A percentile compares a stretch with the other conserved stretches of the same genome.
Conservation (phyloP, 2,888 invertebrate species). For the Ichneumoninae sp. region DNA sequence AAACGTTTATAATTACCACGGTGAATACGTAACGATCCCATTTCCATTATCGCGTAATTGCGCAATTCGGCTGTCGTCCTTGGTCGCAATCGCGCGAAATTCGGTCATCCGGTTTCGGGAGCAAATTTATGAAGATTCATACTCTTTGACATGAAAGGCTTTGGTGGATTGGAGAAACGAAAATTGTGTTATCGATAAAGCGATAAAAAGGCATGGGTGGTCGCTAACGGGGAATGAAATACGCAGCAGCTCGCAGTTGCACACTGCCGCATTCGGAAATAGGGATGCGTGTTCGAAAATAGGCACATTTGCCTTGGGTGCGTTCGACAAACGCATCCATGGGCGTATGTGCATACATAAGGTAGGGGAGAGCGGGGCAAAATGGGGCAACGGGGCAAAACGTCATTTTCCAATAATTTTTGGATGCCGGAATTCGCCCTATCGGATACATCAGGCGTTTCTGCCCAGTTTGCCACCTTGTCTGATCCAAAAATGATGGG, state of each 20-base stretch:
- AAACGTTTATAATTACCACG: conserved; percentile 26
- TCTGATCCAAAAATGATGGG: too few relatives aligned
- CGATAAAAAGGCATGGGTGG: too few relatives aligned
- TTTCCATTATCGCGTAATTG: neutral
- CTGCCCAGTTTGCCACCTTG: too few relatives aligned
- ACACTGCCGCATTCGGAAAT: neutral
- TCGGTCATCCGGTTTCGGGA: neutral
- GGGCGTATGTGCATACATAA: neutral
- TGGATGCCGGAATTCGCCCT: too few relatives aligned
- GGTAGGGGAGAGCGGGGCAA: neutral
- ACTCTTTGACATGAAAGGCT: neutral
- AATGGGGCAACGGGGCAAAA: too few relatives aligned
- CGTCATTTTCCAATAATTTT: too few relatives aligned
- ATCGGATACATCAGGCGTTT: too few relatives aligned
- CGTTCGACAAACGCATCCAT: neutral
- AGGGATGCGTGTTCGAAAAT: neutral
- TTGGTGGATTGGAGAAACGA: neutral
- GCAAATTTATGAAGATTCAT: neutral
- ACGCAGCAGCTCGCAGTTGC: neutral
- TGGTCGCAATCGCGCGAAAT: neutral
- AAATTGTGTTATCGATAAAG: neutral
- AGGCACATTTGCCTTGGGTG: neutral
- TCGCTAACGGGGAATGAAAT: neutral
- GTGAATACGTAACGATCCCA: neutral
- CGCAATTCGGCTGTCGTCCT: neutral